These are phyloP conservation scores for Acleris sparsana DNA, from an alignment of 2,888 invertebrate genomes.

Conservation along the genomic window DNA sequence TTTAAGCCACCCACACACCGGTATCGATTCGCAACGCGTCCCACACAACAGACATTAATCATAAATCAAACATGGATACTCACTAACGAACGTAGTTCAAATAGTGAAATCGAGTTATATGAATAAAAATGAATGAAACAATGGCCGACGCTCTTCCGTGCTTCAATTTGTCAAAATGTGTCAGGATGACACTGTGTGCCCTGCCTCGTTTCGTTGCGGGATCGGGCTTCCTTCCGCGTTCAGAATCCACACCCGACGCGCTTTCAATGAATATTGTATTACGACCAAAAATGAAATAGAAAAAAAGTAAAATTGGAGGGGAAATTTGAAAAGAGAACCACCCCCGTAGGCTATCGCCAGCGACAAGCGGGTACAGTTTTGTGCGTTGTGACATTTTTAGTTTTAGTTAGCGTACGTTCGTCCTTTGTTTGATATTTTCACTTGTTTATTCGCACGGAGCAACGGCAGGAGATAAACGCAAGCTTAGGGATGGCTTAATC, in stretches of 20 bases:
- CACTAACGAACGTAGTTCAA: conserved; percentile 77
- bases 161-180: conserved; percentile 74
- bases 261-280: conserved; percentile 65
- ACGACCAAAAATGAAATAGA: conserved; percentile 50
- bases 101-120: conserved; percentile 66
- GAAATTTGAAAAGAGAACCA: conserved; percentile 40
- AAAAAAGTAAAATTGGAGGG: conserved; percentile 54
- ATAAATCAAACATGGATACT: conserved; percentile 70
- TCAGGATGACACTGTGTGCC: conserved; percentile 60
- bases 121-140: conserved; percentile 71
- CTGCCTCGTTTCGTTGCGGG: conserved; percentile 33
- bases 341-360: conserved; percentile 34
- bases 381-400: conserved; percentile 50
- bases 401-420: conserved; percentile 40
- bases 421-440: conserved; percentile 56
- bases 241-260: conserved; percentile 54
- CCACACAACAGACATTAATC: conserved; percentile 60
- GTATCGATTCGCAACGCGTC: conserved; percentile 61
- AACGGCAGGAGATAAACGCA: conserved; percentile 51
- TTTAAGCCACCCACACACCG: conserved; percentile 49
- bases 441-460: conserved; percentile 54
- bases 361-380: conserved; percentile 42
- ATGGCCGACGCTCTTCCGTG: conserved; percentile 62
- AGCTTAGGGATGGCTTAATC: conserved; percentile 28
- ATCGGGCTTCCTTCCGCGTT: conserved; percentile 40